These are phyloP conservation scores for Glossophaga mutica DNA, from an alignment of 2,797 vertebrate genomes.

Conservation along the genomic window DNA sequence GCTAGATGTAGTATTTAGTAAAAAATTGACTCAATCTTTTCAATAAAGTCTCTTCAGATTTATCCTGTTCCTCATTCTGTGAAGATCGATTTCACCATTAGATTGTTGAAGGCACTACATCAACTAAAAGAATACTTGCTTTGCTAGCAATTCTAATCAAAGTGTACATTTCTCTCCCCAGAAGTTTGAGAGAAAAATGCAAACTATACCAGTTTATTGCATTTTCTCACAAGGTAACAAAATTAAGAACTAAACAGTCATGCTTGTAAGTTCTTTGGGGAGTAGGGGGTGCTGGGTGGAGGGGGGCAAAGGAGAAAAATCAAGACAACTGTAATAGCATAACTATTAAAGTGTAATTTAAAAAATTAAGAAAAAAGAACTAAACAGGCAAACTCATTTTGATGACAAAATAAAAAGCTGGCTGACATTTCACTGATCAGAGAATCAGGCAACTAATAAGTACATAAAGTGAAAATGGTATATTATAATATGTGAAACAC, in stretches of 20 bases:
- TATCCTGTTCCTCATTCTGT: neutral
- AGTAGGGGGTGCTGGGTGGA: too few species aligned
- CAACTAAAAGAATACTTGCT: neutral
- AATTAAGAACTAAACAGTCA: neutral
- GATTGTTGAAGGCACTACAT: neutral
- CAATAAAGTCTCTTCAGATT: neutral
- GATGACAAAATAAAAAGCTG: neutral
- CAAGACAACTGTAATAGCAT: too few species aligned
- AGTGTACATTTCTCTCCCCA: neutral
- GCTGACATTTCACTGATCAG: conserved; percentile 31
- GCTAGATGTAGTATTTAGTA: neutral
- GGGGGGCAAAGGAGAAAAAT: too few species aligned
- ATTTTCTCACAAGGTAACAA: neutral
- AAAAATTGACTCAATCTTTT: neutral
- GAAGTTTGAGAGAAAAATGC: neutral
- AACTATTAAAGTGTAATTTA: too few species aligned
- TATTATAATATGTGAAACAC: neutral
- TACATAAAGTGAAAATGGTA: neutral
- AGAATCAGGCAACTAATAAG: conserved; percentile 11
- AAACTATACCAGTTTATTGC: neutral
- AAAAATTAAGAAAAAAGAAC: neutral
- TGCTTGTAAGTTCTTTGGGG: too few species aligned
- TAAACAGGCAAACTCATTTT: conserved; percentile 26
- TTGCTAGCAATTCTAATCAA: conserved; percentile 31
- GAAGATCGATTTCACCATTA: neutral